Percentiles rank a stretch among this genome's conserved stretches.
Conservation (phyloP, 2,797 vertebrate species). For the Acanthiza pusilla region DNA sequence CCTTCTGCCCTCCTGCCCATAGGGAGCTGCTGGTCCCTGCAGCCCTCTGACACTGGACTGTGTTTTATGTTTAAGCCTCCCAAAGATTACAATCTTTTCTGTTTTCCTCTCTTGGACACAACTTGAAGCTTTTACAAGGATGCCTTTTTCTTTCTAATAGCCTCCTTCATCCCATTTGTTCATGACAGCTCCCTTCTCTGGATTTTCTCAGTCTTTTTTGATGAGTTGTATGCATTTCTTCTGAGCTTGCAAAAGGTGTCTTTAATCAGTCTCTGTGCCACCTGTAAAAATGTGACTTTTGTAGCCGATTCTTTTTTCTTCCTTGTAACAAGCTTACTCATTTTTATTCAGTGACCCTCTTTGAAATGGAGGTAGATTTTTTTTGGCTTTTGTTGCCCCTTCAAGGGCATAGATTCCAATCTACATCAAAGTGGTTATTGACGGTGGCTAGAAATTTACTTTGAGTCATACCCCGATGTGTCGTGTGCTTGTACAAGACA, state of each 20-base stretch:
- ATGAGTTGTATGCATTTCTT: constrained; percentile 7
- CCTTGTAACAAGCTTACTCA: constrained; percentile 16
- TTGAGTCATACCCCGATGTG: not conserved
- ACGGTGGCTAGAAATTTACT: not conserved
- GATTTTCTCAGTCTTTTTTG: not conserved
- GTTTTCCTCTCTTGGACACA: not conserved
- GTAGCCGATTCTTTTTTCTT: not conserved
- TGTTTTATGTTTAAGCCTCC: not conserved
- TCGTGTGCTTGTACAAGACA: not conserved
- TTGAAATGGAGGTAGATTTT: not conserved
- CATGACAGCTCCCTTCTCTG: not conserved
- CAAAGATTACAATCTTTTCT: not conserved
- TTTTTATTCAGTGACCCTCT: constrained; percentile 51
- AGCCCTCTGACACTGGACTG: not conserved
- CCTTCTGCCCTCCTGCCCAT: not conserved
- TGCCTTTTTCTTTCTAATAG: not conserved
- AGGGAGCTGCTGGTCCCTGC: not conserved
- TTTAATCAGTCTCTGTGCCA: not conserved
- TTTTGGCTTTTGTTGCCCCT: constrained; percentile 5
- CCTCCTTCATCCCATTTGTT: not conserved
- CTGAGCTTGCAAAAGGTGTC: not conserved
- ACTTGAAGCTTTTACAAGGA: not conserved
- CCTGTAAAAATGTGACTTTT: not conserved
- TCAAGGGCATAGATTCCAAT: not conserved
- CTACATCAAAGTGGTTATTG: constrained; percentile 30